Conservation (phyloP, 2,888 invertebrate genomes). For the Acanthoscelides obtectus region DNA sequence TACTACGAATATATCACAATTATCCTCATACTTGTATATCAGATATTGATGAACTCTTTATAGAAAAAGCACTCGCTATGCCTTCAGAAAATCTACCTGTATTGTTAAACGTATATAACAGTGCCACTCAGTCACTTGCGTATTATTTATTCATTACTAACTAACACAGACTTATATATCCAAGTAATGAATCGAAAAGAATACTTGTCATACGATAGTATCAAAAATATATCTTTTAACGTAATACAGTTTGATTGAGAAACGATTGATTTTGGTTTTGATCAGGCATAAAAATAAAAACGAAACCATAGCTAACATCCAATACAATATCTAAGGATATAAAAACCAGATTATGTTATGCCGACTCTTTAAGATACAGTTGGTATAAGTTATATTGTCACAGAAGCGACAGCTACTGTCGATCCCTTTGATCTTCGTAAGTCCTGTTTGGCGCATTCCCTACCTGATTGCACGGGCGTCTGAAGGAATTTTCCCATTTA, state of each 20-base stretch:
- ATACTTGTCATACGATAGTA: constrained; percentile 49
- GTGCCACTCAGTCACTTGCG: not conserved
- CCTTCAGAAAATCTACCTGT: not conserved
- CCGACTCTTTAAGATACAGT: too few species aligned
- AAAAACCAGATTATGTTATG: too few species aligned
- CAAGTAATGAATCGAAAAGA: not conserved
- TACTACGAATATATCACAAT: not conserved
- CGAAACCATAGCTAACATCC: not conserved
- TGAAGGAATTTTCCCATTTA: too few species aligned
- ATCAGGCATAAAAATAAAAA: not conserved
- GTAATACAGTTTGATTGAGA: constrained; percentile 21
- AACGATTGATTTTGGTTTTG: not conserved
- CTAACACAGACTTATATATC: not conserved
- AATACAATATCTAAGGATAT: too few species aligned
- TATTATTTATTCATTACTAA: not conserved
- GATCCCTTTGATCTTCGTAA: too few species aligned
- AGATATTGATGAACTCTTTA: not conserved
- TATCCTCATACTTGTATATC: not conserved
- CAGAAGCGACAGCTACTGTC: too few species aligned
- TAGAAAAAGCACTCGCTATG: not conserved
- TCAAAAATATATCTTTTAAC: constrained; percentile 54
- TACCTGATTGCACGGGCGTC: too few species aligned
- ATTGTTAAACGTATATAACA: not conserved
- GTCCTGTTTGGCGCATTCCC: too few species aligned
- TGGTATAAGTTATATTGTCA: too few species aligned